Evolutionary conservation across 2,888 invertebrate genomes (phyloP).

Genomic region (Pyrochroa serraticornis): DNA sequence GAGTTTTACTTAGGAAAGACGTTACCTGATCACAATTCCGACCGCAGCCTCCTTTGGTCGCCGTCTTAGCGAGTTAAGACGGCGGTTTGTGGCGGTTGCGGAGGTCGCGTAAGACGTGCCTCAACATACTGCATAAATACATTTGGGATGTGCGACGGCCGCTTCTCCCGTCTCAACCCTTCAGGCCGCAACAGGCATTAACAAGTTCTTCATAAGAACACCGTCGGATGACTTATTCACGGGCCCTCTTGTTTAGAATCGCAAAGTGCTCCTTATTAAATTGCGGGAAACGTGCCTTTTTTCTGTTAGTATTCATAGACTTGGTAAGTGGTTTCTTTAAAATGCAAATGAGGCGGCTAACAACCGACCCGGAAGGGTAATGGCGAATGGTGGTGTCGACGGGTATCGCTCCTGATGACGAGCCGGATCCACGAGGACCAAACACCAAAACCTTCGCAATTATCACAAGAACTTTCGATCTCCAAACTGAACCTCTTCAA

Average conservation of each 20-base stretch:
- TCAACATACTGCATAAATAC: conserved; percentile 47
- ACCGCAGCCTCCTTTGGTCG: conserved; percentile 30
- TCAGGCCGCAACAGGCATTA: conserved; percentile 41
- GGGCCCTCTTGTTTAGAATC: conserved; percentile 31
- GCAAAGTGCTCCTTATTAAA: conserved; percentile 38
- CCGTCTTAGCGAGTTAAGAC: conserved; percentile 47
- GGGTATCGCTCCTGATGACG: background rate
- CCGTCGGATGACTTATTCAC: conserved; percentile 32
- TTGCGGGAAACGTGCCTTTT: conserved; percentile 37
- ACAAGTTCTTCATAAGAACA: conserved; percentile 38
- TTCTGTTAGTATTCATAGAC: conserved; percentile 42
- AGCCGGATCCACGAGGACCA: no score
- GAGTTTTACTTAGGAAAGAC: conserved; percentile 44
- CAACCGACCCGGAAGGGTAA: background rate
- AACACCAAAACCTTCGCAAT: no score
- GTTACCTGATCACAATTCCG: conserved; percentile 49
- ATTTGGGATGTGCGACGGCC: conserved; percentile 41
- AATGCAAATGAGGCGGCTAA: conserved; percentile 36
- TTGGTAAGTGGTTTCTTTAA: conserved; percentile 42
- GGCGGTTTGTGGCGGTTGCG: conserved; percentile 44
- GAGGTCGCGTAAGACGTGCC: conserved; percentile 33
- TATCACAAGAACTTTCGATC: no score
- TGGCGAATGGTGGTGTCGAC: background rate
- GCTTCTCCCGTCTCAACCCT: conserved; percentile 29
- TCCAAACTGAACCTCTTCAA: no score